Base-by-base conservation (phyloP, 2,113 vertebrate species). In the Ia io region DNA sequence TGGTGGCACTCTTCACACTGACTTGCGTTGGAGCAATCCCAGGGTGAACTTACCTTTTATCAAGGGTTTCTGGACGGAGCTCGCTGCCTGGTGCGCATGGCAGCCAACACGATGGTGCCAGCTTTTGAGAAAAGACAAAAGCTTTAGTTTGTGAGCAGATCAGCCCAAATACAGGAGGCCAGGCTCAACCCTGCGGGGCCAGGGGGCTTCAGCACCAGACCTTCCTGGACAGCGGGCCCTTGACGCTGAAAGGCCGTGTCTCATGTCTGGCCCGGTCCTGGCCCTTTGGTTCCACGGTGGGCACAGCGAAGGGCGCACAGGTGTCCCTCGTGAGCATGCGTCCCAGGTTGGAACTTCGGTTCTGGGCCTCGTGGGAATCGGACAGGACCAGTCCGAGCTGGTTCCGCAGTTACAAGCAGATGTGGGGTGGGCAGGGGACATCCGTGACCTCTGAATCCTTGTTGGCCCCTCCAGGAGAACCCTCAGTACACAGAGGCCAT, bases 1-100 rank as follows among this genome's bases (percentile, higher is more conserved):
- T 1, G 0, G 47, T 0, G 16, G 25, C 3, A 4, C 4, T 2
- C 8, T 3, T 49, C 28, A 1, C 0, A 0, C 28, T 32, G 10
- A 0, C 1, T 0, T 8, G 17, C 18, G 25, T 10, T 12, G 9
- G n/a, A 59, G 63, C 63, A 0, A 1, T 14, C 42, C 65, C 12
- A 8, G 9, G 2, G 28, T 3, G 20, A n/a, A 0, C 44, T 4
- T 11, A 7, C n/a, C 47, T 49, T n/a, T 44, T 1, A 17, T 25
- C 44, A 0, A 9, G 59, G 18, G 20, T 2, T 53, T 35, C 18
- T 1, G 13, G 56, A 28, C 10, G 7, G 61, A 23, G 14, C 35
- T 23, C 22, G 1, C 78, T 30, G 53, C 35, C 25, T 6, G 4
- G 7, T 0, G 13, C 13, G 1, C 23, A 3, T 6, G 13, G 35